Conservation (phyloP, 2,888 invertebrate species). For the Ormyrus pomaceus region DNA sequence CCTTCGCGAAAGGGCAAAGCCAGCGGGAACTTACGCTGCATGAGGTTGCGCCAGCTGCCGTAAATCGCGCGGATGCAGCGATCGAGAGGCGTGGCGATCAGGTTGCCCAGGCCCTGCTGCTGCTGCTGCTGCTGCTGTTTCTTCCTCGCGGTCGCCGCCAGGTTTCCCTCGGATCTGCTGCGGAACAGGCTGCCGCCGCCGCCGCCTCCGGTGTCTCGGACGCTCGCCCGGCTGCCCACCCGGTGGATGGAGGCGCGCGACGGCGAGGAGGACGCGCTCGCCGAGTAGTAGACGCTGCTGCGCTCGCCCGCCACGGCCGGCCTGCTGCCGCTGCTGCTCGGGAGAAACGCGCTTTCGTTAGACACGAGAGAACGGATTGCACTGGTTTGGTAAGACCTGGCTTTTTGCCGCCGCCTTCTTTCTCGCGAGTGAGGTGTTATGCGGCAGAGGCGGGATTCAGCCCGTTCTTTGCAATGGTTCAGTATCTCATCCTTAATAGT, state of each 20-base stretch:
- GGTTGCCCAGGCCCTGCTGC: slow-evolving; percentile 17
- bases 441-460: neutral
- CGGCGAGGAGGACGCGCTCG: slow-evolving; percentile 75
- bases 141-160: slow-evolving; percentile 65
- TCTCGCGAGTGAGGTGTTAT: neutral
- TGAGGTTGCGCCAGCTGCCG: slow-evolving; percentile 88
- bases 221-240: slow-evolving; percentile 56
- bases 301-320: slow-evolving; percentile 30
- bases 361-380: neutral
- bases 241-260: slow-evolving; percentile 60
- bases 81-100: slow-evolving; percentile 77
- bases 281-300: slow-evolving; percentile 68
- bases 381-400: neutral
- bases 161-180: slow-evolving; percentile 85
- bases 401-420: no score
- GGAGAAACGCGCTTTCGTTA: slow-evolving; percentile 41
- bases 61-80: slow-evolving; percentile 86
- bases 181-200: slow-evolving; percentile 77
- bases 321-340: slow-evolving; percentile 23
- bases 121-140: slow-evolving; percentile 39
- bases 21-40: slow-evolving; percentile 82
- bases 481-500: no score
- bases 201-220: slow-evolving; percentile 35
- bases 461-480: no score
- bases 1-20: neutral